Evolutionary conservation across 2,113 vertebrate genomes (phyloP).

Genomic region (Saccopteryx leptura): DNA sequence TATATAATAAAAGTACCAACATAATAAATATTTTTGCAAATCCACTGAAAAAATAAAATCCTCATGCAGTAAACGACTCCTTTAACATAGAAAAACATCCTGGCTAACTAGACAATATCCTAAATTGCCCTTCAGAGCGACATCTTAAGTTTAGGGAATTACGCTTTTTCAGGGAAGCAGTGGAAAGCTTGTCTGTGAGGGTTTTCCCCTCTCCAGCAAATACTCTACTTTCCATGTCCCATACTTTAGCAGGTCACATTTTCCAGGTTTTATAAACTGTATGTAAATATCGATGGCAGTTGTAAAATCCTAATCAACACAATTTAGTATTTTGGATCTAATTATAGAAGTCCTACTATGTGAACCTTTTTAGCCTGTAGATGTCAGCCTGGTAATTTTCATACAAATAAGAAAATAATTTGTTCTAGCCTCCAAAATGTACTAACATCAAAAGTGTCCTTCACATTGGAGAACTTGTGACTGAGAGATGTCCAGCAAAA

Average conservation of each 20-base stretch:
- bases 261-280: constrained; percentile 67
- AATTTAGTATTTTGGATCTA: constrained; percentile 75
- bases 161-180: background rate
- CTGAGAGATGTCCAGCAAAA: constrained; percentile 9
- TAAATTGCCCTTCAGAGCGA: constrained; percentile 36
- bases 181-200: background rate
- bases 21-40: constrained; percentile 60
- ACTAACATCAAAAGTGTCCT: constrained; percentile 74
- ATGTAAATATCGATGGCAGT: constrained; percentile 64
- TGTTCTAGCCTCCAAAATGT: constrained; percentile 74
- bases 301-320: constrained; percentile 67
- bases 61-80: background rate
- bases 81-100: background rate
- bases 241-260: constrained; percentile 38
- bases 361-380: constrained; percentile 79
- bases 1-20: background rate
- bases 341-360: constrained; percentile 76
- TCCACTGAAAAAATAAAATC: constrained; percentile 18
- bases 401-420: constrained; percentile 75
- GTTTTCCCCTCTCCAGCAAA: background rate
- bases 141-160: constrained; percentile 1
- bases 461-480: constrained; percentile 51
- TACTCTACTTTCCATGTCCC: background rate
- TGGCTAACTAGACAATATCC: constrained; percentile 3
- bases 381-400: constrained; percentile 78